Evolutionary conservation across 2,888 invertebrate species (phyloP).

Genomic region (Theodoxus fluviatilis): DNA sequence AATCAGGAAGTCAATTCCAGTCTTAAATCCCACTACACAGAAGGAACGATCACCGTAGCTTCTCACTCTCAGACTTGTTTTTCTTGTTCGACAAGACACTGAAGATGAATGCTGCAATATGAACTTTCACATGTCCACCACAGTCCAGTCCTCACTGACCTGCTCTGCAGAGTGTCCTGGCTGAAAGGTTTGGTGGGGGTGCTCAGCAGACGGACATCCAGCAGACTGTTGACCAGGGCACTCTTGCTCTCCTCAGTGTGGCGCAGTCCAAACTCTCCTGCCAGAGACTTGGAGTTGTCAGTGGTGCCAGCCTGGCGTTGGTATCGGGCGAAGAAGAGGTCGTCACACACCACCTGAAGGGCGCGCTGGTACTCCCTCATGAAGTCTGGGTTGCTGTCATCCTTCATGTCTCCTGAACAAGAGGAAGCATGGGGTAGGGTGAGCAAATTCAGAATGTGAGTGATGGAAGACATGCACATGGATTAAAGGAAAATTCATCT

Average conservation of each 20-base stretch:
- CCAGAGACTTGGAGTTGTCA: too few relatives aligned
- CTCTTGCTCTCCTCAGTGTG: constrained; percentile 57
- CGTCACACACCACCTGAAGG: constrained; percentile 59
- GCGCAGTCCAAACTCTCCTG: constrained; percentile 55
- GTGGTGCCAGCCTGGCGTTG: constrained; percentile 39
- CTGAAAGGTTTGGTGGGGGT: too few relatives aligned
- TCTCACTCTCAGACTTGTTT: too few relatives aligned
- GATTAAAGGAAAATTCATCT: too few relatives aligned
- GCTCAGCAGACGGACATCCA: constrained; percentile 56
- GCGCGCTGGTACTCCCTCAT: constrained; percentile 58
- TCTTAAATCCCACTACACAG: too few relatives aligned
- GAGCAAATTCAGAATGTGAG: background rate
- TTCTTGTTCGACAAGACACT: too few relatives aligned
- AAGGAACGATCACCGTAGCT: too few relatives aligned
- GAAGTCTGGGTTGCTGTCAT: constrained; percentile 60
- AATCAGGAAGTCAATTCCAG: too few relatives aligned
- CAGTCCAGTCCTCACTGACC: constrained; percentile 22
- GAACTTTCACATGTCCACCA: constrained; percentile 50
- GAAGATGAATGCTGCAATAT: too few relatives aligned
- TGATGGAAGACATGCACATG: background rate
- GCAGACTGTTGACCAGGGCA: constrained; percentile 54
- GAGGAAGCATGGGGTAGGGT: background rate
- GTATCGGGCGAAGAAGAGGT: constrained; percentile 62
- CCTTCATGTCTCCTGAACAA: constrained; percentile 55
- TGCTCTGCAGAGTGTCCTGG: constrained; percentile 17